Evolutionary conservation across 2,113 vertebrate genomes (phyloP).

Genomic region (Boleophthalmus pectinirostris): DNA sequence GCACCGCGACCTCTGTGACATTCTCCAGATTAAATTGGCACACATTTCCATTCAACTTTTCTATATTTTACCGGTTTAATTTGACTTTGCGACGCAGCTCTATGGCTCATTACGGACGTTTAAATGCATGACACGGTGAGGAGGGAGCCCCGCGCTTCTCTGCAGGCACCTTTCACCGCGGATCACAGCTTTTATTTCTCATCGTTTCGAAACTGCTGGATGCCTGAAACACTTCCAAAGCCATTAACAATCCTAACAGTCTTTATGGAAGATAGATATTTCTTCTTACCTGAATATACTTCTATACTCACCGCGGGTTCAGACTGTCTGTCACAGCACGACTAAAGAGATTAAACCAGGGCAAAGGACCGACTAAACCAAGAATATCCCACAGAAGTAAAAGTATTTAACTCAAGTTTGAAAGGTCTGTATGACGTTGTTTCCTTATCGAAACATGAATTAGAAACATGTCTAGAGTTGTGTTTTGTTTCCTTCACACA

Average conservation of each 20-base stretch:
- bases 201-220: conserved; percentile 27
- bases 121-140: conserved; percentile 36
- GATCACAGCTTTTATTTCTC: conserved; percentile 26
- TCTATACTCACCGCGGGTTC: no score
- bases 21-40: neutral
- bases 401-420: no score
- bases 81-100: neutral
- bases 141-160: conserved; percentile 16
- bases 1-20: neutral
- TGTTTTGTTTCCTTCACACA: no score
- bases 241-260: conserved; percentile 14
- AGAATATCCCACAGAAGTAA: no score
- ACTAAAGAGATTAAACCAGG: no score
- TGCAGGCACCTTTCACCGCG: neutral
- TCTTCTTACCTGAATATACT: neutral
- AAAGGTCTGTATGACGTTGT: no score
- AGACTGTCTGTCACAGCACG: no score
- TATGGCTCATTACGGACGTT: conserved; percentile 33
- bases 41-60: neutral
- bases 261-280: neutral
- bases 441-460: no score
- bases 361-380: no score
- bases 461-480: no score
- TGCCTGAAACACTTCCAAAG: conserved; percentile 32
- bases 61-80: neutral